Conservation (phyloP, 2,113 vertebrate species). For the Cardinalis cardinalis region DNA sequence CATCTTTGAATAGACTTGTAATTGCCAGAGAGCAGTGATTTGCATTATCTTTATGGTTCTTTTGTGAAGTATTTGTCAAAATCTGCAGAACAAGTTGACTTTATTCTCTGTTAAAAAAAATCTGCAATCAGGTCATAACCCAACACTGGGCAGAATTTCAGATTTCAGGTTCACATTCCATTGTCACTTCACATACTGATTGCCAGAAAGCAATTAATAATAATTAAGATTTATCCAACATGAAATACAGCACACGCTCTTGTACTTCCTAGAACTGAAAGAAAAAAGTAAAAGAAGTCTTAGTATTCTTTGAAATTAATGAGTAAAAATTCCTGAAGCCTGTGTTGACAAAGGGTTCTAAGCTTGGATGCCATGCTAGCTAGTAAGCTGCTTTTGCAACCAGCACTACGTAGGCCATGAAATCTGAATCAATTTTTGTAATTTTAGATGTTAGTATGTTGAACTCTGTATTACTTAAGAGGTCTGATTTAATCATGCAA, state of each 20-base stretch:
- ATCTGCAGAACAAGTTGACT: neutral
- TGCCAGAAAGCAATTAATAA: constrained; percentile 39
- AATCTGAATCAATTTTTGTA: neutral
- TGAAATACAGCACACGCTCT: neutral
- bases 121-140: neutral
- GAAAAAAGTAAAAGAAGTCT: neutral
- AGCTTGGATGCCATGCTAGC: neutral
- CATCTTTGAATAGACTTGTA: neutral
- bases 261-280: neutral
- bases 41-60: neutral
- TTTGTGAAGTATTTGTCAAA: constrained; percentile 4
- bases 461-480: neutral
- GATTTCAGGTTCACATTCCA: neutral
- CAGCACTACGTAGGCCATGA: neutral
- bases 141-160: constrained; percentile 34
- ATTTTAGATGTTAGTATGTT: neutral
- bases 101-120: constrained; percentile 16
- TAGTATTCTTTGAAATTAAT: neutral
- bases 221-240: constrained; percentile 4
- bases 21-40: neutral
- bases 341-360: neutral
- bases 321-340: neutral
- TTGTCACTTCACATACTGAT: neutral
- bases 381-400: neutral
- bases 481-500: neutral